Conservation (phyloP, 2,888 invertebrate species). For the Tricholauxania praeusta region DNA sequence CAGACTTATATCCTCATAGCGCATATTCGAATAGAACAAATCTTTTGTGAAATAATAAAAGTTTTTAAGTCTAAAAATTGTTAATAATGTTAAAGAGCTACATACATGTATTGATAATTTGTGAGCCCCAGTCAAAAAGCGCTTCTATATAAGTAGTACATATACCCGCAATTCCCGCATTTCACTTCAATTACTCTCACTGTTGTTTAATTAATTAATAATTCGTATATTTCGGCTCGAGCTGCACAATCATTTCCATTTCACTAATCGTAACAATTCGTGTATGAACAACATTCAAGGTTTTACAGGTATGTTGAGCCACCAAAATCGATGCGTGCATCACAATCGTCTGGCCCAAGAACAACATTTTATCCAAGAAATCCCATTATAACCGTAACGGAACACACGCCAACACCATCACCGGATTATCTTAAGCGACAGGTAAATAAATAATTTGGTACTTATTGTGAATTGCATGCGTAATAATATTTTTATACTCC, state of each 20-base stretch:
- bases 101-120: too few species aligned
- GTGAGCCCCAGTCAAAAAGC: not conserved
- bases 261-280: constrained; percentile 47
- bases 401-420: constrained; percentile 93
- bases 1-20: too few species aligned
- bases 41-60: too few species aligned
- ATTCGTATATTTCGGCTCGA: not conserved
- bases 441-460: constrained; percentile 66
- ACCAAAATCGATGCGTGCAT: constrained; percentile 60
- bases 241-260: constrained; percentile 51
- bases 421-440: constrained; percentile 87
- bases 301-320: constrained; percentile 68
- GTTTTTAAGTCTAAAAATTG: too few species aligned
- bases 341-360: constrained; percentile 63
- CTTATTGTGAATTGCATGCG: not conserved
- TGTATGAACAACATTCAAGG: constrained; percentile 60
- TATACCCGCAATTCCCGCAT: not conserved
- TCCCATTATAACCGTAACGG: constrained; percentile 97
- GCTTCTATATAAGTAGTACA: constrained; percentile 1
- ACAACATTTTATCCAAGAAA: constrained; percentile 78
- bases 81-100: too few species aligned
- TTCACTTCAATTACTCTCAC: not conserved
- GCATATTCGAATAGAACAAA: too few species aligned
- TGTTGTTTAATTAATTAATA: not conserved
- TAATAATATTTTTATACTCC: constrained; percentile 1